phyloP scores from a whole-genome alignment of 2,888 invertebrate species.

The Mimas tiliae region DNA sequence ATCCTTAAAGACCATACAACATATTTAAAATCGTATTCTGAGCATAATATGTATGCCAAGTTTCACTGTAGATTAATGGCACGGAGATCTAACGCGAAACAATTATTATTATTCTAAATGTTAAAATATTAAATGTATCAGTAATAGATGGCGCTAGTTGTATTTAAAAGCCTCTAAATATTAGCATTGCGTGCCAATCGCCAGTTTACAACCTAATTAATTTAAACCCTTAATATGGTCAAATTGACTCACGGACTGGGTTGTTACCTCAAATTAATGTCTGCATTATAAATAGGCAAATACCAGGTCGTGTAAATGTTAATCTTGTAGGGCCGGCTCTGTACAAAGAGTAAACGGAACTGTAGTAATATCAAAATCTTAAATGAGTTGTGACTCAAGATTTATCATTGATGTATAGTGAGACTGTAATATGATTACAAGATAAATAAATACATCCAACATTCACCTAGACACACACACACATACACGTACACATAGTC shows the following conservation, averaged over 20 bases:
- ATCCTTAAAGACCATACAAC: too few relatives aligned
- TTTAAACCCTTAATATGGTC: conserved; percentile 22
- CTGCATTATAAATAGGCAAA: conserved; percentile 50
- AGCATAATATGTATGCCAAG: too few relatives aligned
- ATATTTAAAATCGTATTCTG: too few relatives aligned
- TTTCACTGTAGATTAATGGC: background rate
- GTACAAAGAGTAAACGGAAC: conserved; percentile 4
- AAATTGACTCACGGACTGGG: conserved; percentile 12
- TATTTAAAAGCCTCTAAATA: background rate
- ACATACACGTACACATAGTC: too few relatives aligned
- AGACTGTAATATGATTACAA: too few relatives aligned
- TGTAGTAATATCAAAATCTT: background rate
- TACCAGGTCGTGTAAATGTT: conserved; percentile 47
- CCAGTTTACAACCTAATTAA: conserved; percentile 22
- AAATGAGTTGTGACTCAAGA: too few relatives aligned
- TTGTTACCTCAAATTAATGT: conserved; percentile 37
- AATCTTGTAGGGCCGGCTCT: conserved; percentile 37
- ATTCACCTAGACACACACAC: too few relatives aligned
- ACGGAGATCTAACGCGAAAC: background rate
- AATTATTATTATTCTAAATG: background rate
- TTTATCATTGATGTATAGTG: too few relatives aligned
- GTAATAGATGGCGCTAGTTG: conserved; percentile 23
- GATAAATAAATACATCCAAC: too few relatives aligned
- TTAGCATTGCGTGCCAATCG: conserved; percentile 19
- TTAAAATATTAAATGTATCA: background rate